A percentile compares a stretch with the other conserved stretches of the same genome.
Evolutionary conservation across 2,797 vertebrate genomes (phyloP).

Genomic region (Lagocephalus sceleratus): DNA sequence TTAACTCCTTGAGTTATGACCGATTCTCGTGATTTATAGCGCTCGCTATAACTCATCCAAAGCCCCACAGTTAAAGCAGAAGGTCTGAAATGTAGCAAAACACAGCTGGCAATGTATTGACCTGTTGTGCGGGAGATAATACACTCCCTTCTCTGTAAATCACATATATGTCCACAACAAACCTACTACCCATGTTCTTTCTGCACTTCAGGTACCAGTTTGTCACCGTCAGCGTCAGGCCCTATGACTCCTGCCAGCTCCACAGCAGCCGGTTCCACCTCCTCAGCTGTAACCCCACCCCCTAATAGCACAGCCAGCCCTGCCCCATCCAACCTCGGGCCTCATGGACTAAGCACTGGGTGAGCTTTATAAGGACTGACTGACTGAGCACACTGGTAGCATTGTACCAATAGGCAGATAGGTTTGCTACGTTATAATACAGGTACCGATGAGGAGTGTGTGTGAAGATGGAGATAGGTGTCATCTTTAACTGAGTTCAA

Average conservation of each 20-base stretch:
- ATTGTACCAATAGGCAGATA: too few species aligned
- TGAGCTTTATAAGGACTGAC: constrained; percentile 61
- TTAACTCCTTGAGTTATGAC: constrained; percentile 48
- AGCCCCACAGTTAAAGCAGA: constrained; percentile 45
- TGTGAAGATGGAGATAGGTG: too few species aligned
- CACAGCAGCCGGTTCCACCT: constrained; percentile 73
- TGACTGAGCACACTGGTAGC: neutral
- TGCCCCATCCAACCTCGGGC: constrained; percentile 75
- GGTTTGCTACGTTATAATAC: too few species aligned
- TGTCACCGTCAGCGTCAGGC: constrained; percentile 80
- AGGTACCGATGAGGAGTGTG: too few species aligned
- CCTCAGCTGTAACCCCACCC: constrained; percentile 81
- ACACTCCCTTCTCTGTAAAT: constrained; percentile 15
- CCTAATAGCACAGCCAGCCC: constrained; percentile 85
- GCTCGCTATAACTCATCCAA: constrained; percentile 22
- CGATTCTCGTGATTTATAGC: constrained; percentile 52
- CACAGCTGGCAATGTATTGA: constrained; percentile 58
- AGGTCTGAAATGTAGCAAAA: constrained; percentile 53
- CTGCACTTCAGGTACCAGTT: constrained; percentile 73
- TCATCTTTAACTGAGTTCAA: too few species aligned
- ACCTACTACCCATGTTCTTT: neutral
- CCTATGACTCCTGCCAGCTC: constrained; percentile 80
- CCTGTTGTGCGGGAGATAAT: constrained; percentile 37
- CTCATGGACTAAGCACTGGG: constrained; percentile 80
- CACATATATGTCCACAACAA: constrained; percentile 7